Percentiles rank a stretch among this genome's conserved stretches.
Evolutionary conservation across 2,113 vertebrate species (phyloP).

Genomic region (Sceloporus tristichus): DNA sequence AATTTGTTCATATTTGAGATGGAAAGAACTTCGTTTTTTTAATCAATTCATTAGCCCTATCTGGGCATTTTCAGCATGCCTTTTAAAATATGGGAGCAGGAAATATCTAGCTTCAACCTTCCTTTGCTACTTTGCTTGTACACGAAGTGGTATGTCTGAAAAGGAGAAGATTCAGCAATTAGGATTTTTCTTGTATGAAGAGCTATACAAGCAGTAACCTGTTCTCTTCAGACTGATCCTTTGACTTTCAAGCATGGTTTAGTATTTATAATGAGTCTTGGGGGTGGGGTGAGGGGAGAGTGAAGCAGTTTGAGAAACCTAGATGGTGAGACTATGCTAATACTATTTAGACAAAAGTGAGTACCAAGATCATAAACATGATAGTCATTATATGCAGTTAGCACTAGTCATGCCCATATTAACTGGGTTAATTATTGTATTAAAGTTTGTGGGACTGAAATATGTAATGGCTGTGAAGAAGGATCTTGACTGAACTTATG

Average conservation of each 20-base stretch:
- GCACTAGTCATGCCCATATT: not conserved
- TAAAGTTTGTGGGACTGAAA: constrained; percentile 16
- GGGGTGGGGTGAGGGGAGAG: not conserved
- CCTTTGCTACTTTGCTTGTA: not conserved
- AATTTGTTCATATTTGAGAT: no score
- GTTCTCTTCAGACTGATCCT: not conserved
- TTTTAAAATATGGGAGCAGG: no score
- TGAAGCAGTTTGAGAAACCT: not conserved
- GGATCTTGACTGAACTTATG: constrained; percentile 3
- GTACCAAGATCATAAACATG: fast-evolving
- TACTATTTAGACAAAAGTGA: not conserved
- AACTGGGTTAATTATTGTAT: not conserved
- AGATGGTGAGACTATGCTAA: not conserved
- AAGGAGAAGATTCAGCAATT: no score
- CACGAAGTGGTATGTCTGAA: no score
- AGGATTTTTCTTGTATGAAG: no score
- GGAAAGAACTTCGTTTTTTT: no score
- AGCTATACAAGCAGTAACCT: not conserved
- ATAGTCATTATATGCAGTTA: not conserved
- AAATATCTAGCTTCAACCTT: not conserved
- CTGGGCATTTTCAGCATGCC: no score
- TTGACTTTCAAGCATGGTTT: not conserved
- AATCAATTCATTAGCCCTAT: no score
- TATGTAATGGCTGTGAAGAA: not conserved
- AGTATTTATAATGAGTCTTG: not conserved